Evolutionary conservation across 2,113 vertebrate species (phyloP).

Genomic region (Toxostoma redivivum): DNA sequence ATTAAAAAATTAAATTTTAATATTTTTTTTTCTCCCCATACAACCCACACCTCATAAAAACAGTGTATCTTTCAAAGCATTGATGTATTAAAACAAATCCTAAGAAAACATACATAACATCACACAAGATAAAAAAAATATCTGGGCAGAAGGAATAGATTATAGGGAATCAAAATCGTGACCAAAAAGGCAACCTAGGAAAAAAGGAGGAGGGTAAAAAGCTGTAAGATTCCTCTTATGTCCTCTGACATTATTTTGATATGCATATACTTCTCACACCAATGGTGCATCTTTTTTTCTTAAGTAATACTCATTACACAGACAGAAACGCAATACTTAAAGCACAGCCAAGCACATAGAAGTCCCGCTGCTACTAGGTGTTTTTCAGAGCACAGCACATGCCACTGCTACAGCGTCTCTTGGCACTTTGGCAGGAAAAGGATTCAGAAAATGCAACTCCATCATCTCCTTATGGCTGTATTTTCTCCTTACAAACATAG

Average conservation of each 20-base stretch:
- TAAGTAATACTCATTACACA: neutral
- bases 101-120: neutral
- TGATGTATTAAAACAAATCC: neutral
- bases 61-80: neutral
- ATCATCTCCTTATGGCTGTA: neutral
- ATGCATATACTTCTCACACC: neutral
- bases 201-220: rapidly evolving
- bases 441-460: neutral
- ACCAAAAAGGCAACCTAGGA: neutral
- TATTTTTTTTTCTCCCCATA: neutral
- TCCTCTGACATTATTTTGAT: neutral
- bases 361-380: neutral
- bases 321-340: neutral
- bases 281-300: neutral
- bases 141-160: neutral
- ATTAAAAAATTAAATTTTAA: neutral
- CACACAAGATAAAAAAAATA: neutral
- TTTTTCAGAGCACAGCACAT: neutral
- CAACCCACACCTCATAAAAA: neutral
- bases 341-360: rapidly evolving
- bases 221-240: neutral
- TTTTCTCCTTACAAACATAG: neutral
- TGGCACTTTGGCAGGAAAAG: neutral
- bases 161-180: neutral
- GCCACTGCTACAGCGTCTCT: neutral